Conservation (phyloP, 2,888 invertebrate species). For the Scelioninae gen. 2 region DNA sequence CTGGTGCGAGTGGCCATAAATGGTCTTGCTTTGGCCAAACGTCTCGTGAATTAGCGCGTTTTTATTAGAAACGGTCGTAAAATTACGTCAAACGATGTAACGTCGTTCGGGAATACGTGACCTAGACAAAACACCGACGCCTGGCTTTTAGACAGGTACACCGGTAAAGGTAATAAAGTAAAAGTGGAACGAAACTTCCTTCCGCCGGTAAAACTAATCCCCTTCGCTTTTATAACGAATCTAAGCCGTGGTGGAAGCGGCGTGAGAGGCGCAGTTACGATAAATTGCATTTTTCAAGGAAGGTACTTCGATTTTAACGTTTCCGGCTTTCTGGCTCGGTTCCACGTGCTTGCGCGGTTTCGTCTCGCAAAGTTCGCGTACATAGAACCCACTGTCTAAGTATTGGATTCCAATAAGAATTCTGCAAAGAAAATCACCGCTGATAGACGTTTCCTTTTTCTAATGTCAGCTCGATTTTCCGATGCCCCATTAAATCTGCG, state of each 20-base stretch:
- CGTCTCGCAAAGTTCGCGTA: constrained; percentile 53
- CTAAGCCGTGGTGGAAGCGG: constrained; percentile 52
- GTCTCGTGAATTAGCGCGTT: constrained; percentile 45
- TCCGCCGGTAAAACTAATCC: constrained; percentile 61
- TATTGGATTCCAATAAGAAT: constrained; percentile 72
- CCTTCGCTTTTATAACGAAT: constrained; percentile 60
- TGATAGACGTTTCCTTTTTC: constrained; percentile 62
- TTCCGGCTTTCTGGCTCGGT: constrained; percentile 70
- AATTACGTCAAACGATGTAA: constrained; percentile 56
- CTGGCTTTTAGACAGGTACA: constrained; percentile 53
- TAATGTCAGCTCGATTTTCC: constrained; percentile 59
- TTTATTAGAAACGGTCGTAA: constrained; percentile 55
- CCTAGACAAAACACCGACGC: constrained; percentile 59
- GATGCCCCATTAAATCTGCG: constrained; percentile 57
- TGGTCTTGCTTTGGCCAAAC: constrained; percentile 25
- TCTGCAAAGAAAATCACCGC: constrained; percentile 63
- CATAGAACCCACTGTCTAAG: constrained; percentile 60
- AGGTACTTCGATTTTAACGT: constrained; percentile 69
- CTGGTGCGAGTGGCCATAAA: constrained; percentile 33
- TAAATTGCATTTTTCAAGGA: constrained; percentile 70
- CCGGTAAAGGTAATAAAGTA: constrained; percentile 60
- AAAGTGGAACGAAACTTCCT: constrained; percentile 60
- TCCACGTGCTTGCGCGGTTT: constrained; percentile 66
- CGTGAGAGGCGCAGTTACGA: constrained; percentile 65
- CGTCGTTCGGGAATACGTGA: constrained; percentile 53